These are phyloP conservation scores for Parauchenoglanis ngamensis DNA, from an alignment of 2,797 vertebrate species.

Conservation along the genomic window DNA sequence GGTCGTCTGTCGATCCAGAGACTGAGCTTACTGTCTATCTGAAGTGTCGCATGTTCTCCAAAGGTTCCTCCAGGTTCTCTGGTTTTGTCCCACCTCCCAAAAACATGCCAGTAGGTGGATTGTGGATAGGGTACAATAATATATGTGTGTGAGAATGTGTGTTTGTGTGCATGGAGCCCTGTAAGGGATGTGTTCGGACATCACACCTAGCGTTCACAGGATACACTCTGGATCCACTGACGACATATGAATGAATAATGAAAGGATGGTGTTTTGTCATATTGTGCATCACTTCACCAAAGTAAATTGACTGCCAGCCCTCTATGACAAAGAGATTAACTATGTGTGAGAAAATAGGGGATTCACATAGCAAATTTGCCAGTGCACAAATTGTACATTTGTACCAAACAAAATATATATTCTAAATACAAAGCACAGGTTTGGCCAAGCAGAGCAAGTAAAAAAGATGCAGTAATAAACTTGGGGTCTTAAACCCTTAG, in stretches of 20 bases:
- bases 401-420: not conserved
- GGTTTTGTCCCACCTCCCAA: not conserved
- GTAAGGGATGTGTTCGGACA: not conserved
- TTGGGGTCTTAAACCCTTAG: slow-evolving; percentile 10
- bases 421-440: not conserved
- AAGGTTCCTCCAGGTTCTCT: not conserved
- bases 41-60: not conserved
- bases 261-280: not conserved
- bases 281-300: slow-evolving; percentile 4
- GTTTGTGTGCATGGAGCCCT: not conserved
- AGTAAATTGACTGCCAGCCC: slow-evolving; percentile 18
- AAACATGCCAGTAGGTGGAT: not conserved
- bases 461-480: slow-evolving; percentile 11
- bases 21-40: not conserved
- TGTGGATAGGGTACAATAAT: not conserved
- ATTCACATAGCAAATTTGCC: slow-evolving; percentile 22
- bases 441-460: not conserved
- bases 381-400: slow-evolving; percentile 20
- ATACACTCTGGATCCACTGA: not conserved
- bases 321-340: slow-evolving; percentile 19
- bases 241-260: not conserved
- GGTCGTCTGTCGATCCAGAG: too few species aligned
- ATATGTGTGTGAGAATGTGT: not conserved
- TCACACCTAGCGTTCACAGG: not conserved
- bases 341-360: not conserved